Conservation (phyloP, 2,888 invertebrate genomes). For the Plagodis dolabraria region DNA sequence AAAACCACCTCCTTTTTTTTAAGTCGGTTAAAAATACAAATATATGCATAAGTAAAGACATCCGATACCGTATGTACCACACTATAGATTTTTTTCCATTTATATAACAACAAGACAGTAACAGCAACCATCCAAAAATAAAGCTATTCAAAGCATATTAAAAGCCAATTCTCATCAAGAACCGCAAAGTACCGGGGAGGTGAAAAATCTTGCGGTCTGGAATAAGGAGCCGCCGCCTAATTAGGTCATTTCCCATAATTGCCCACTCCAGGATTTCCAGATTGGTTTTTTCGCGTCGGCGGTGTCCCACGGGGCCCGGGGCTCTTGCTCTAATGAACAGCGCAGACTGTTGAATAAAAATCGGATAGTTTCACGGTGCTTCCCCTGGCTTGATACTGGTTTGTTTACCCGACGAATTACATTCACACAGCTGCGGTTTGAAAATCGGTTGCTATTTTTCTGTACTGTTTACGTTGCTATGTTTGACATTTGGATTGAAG, state of each 20-base stretch:
- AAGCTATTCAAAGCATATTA: constrained; percentile 54
- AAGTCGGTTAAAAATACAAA: too few species aligned
- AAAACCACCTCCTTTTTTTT: too few species aligned
- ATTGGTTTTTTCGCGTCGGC: constrained; percentile 82
- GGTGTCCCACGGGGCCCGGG: constrained; percentile 66
- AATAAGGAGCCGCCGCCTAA: constrained; percentile 60
- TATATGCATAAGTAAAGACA: too few species aligned
- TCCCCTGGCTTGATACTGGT: constrained; percentile 37
- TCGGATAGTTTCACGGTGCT: constrained; percentile 44
- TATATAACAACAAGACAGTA: constrained; percentile 34
- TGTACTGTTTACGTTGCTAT: too few species aligned
- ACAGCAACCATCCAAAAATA: constrained; percentile 30
- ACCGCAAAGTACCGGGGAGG: constrained; percentile 58
- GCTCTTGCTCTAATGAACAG: constrained; percentile 73
- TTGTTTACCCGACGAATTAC: constrained; percentile 29
- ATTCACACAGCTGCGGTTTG: background rate
- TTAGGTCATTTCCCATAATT: constrained; percentile 81
- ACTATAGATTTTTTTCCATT: background rate
- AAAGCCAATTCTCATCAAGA: constrained; percentile 58
- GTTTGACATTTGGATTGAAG: too few species aligned
- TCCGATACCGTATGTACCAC: too few species aligned
- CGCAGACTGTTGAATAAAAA: constrained; percentile 48
- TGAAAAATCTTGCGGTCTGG: constrained; percentile 63
- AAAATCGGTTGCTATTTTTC: background rate
- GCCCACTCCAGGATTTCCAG: constrained; percentile 76